Conservation (phyloP, 2,797 vertebrate species). For the Trichosurus vulpecula region DNA sequence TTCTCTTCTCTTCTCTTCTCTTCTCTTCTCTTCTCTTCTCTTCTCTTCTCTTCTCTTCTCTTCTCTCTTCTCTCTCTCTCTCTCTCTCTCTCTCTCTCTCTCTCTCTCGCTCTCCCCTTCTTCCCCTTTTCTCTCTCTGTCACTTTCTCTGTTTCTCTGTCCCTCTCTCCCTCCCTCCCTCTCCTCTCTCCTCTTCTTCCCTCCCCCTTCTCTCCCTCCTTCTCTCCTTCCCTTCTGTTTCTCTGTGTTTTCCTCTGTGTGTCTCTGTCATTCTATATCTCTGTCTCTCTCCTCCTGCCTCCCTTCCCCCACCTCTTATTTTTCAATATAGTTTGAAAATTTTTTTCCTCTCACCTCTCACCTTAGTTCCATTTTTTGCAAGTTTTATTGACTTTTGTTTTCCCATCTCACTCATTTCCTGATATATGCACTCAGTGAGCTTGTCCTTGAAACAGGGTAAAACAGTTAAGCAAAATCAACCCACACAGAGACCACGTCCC, state of each 20-base stretch:
- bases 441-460: background rate
- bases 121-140: rapidly evolving
- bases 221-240: background rate
- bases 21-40: too few species aligned
- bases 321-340: background rate
- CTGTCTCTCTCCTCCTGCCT: background rate
- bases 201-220: too few species aligned
- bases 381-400: background rate
- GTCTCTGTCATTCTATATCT: background rate
- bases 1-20: background rate
- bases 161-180: too few species aligned
- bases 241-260: background rate
- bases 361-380: background rate
- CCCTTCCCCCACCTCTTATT: background rate
- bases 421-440: background rate
- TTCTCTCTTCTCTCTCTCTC: too few species aligned
- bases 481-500: background rate
- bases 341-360: background rate
- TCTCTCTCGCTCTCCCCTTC: rapidly evolving
- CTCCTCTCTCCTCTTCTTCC: rapidly evolving
- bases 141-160: background rate
- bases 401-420: background rate
- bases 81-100: too few species aligned
- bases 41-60: too few species aligned
- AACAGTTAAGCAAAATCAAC: background rate